Base-by-base conservation (phyloP, 2,888 invertebrate species). In the Lissocephala sabroskyi region DNA sequence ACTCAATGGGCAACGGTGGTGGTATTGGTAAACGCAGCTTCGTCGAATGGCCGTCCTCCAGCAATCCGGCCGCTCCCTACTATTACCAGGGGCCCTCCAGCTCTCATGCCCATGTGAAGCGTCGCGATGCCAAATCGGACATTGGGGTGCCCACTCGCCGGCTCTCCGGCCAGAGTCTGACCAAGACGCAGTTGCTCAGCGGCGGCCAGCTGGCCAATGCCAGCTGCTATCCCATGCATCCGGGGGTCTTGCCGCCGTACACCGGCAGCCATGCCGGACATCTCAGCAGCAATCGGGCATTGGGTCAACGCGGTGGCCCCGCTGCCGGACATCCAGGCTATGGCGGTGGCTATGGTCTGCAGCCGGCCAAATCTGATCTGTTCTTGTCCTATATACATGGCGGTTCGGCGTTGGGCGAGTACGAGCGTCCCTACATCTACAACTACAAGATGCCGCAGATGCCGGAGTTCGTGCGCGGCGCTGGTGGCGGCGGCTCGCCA, bases 51-150 rank as follows among this genome's bases (percentile, higher is more conserved):
- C 80, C 81, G 10, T 16, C 10, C 14, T 13, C 11, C 14, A 76
- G 77, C 52, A 77, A 79, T 42, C 80, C 82, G 44, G 81, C 82
- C 28, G 76, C 81, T 26, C 82, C 82, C 18, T 81, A 81, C 43
- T 81, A 81, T 47, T 82, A 82, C 46, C 79, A 80, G 32, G 82
- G 82, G 3, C 80, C 81, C 3, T 65, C 68, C 11, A 54, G 56
- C 13, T 45, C 46, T 17, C 39, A 41, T 17, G 52, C 71, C 16
- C 67, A 79, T 43, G 62, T 68, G 2, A 81, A 81, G 52, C 65
- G 74, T 41, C 77, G 84, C 40, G 84, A 85, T 52, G 84, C 84
- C 50, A 85, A 85, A 57, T 85, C 85, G 16, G 85, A 85, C 56
- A 83, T 85, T 45, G 85, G 85, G 35, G 81, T 80, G 44, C 82